These are phyloP conservation scores for Gorsachius magnificus DNA, from an alignment of 2,797 vertebrate species.

Conservation along the genomic window DNA sequence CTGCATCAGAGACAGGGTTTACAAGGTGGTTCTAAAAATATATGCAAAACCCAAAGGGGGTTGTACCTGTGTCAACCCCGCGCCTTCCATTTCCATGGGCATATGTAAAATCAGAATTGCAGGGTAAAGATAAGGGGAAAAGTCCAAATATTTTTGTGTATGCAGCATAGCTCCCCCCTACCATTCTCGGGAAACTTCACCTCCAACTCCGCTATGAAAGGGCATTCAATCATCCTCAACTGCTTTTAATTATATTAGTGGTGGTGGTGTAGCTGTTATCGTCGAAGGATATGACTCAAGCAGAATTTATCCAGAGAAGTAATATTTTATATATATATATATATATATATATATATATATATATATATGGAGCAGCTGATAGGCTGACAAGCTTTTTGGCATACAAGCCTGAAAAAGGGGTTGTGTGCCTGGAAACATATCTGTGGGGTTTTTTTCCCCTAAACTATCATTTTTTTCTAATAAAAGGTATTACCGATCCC, in stretches of 20 bases:
- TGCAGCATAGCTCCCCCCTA: constrained; percentile 14
- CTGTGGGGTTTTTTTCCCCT: neutral
- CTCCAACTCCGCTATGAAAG: neutral
- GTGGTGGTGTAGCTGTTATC: constrained; percentile 51
- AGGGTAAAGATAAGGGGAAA: neutral
- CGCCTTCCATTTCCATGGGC: neutral
- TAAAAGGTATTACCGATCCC: neutral
- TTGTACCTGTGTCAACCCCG: neutral
- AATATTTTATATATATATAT: too few relatives aligned
- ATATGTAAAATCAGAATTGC: neutral
- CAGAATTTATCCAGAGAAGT: neutral
- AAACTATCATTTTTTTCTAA: neutral
- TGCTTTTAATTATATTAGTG: constrained; percentile 53
- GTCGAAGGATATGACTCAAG: constrained; percentile 23
- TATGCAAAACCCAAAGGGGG: neutral
- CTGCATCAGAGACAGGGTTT: neutral
- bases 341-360: too few relatives aligned
- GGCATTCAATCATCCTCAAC: constrained; percentile 1
- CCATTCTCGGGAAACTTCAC: constrained; percentile 27
- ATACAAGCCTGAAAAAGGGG: neutral
- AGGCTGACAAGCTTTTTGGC: neutral
- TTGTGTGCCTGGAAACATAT: neutral
- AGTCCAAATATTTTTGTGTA: neutral
- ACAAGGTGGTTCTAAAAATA: neutral
- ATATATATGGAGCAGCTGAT: constrained; percentile 1